Conservation (phyloP, 2,888 invertebrate species). For the Furcula furcula region DNA sequence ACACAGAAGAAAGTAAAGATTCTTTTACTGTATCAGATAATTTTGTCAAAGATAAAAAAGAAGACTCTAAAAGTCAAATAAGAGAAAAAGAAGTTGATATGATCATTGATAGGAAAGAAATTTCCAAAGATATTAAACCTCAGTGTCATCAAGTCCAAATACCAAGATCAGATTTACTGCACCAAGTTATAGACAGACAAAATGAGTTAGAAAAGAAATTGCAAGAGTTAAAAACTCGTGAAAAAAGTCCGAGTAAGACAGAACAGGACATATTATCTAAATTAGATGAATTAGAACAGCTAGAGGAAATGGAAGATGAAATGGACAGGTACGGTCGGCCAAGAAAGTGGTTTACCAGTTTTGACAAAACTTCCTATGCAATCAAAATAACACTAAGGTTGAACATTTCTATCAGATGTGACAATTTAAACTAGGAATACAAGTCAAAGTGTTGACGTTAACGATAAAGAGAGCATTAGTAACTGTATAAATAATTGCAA, state of each 20-base stretch:
- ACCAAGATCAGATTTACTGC: constrained; percentile 48
- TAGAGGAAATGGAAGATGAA: constrained; percentile 80
- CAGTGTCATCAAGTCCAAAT: constrained; percentile 23
- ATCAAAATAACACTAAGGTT: too few relatives aligned
- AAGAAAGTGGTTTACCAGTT: too few relatives aligned
- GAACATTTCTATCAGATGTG: too few relatives aligned
- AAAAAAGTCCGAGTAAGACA: constrained; percentile 42
- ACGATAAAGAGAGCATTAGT: too few relatives aligned
- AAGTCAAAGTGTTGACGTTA: too few relatives aligned
- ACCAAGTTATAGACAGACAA: constrained; percentile 60
- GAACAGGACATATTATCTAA: constrained; percentile 68
- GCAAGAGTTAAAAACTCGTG: constrained; percentile 48
- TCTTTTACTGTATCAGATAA: constrained; percentile 3
- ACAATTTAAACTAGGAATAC: too few relatives aligned
- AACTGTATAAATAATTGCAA: too few relatives aligned
- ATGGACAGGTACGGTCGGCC: constrained; percentile 73
- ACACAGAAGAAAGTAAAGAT: constrained; percentile 12
- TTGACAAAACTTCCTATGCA: too few relatives aligned
- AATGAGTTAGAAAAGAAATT: constrained; percentile 56
- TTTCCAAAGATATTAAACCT: constrained; percentile 5
- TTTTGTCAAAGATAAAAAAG: constrained; percentile 8
- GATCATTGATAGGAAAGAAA: constrained; percentile 12
- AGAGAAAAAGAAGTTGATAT: constrained; percentile 3
- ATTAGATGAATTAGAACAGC: constrained; percentile 79
- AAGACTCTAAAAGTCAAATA: constrained; percentile 1